phyloP scores from a whole-genome alignment of 2,888 invertebrate genomes.

The Lacanobia oleracea region DNA sequence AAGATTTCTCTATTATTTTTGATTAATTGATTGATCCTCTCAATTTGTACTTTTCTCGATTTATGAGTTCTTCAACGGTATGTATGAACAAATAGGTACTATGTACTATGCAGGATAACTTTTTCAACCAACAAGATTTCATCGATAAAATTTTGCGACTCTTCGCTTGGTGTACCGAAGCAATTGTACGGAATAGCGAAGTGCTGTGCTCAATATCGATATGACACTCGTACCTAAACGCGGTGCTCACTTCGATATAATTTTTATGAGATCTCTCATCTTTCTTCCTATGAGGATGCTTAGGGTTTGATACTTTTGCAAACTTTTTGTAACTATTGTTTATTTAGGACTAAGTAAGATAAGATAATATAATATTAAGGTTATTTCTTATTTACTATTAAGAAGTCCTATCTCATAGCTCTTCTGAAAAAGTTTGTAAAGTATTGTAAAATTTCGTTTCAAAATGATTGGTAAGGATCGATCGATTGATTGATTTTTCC shows the following conservation, averaged over 20 bases:
- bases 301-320: slow-evolving; percentile 58
- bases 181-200: slow-evolving; percentile 54
- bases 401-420: no score
- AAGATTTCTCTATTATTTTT: not conserved
- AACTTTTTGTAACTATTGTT: not conserved
- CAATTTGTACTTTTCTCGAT: no score
- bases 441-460: not conserved
- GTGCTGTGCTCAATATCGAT: slow-evolving; percentile 69
- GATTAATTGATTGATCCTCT: not conserved
- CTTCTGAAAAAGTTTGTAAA: not conserved
- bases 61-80: not conserved
- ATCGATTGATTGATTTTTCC: no score
- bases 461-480: not conserved
- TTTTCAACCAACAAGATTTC: slow-evolving; percentile 7
- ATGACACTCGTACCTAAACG: slow-evolving; percentile 72
- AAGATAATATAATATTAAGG: no score
- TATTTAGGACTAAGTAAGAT: no score
- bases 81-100: not conserved
- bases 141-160: slow-evolving; percentile 27
- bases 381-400: no score
- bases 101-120: not conserved
- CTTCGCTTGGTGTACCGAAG: slow-evolving; percentile 28
- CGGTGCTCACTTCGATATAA: slow-evolving; percentile 73
- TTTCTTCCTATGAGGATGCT: slow-evolving; percentile 17
- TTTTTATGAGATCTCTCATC: slow-evolving; percentile 78